Base-by-base conservation (phyloP, 2,113 vertebrate species). In the Callochromis pleurospilus region DNA sequence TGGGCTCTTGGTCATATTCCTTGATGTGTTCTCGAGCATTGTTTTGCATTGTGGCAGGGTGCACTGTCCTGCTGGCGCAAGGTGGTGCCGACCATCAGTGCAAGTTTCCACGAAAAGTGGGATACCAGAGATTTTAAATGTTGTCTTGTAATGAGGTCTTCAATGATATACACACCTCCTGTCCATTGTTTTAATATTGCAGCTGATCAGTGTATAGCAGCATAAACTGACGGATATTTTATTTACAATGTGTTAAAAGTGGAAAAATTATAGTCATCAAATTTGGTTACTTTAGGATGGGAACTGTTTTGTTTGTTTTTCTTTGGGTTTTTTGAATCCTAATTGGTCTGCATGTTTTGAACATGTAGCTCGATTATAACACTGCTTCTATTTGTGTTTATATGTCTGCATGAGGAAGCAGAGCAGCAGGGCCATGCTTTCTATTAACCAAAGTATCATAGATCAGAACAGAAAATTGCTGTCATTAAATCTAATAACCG, bases 401-500 rank as follows among this genome's bases (percentile, higher is more conserved):
- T 84, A 21, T 42, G 81, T 53, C 81, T 80, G 65, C 75, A 24
- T 77, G 62, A 91, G 87, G 87, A 92, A 87, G 77, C 77, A 15
- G 26, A 90, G 53, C 86, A 85, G 81, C 92, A 7, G 86, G 80
- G 62, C 51, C 68, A 85, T 81, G 47, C 80, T 87, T 82, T 87
- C 55, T 83, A 87, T 88, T 83, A 85, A 83, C 73, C 79, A 40
- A 45, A 84, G 58, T 68, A 86, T 88, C 85, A 90, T 49, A 40
- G 45, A 90, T 86, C 83, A 91, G 92, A 89, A 90, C 92, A 92
- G 87, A 93, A 91, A 85, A 90, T 91, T 90, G 81, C 89, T 88
- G 70, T 77, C 82, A 90, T 95, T 91, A 90, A 90, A 81, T 60
- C 14, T 93, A 90, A 91, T 91, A 87, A 84, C 65, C 3, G 86